Percentiles rank a stretch among this genome's conserved stretches.
Conservation (phyloP, 2,113 vertebrate genomes). For the Coptodon bakossiorum region DNA sequence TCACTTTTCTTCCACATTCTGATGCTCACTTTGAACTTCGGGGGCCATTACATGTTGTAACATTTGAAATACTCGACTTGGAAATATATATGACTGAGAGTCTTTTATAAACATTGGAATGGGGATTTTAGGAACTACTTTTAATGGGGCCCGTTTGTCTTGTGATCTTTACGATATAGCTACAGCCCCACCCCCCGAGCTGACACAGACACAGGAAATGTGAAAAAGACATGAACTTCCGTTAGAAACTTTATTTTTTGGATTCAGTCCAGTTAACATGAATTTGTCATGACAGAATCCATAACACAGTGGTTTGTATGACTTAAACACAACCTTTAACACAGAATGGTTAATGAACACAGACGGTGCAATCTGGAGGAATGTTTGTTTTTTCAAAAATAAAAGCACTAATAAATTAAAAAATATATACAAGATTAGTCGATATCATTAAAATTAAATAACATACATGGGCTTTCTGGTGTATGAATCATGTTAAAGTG, state of each 20-base stretch:
- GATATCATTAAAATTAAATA: neutral
- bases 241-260: neutral
- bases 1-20: too few relatives aligned
- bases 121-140: neutral
- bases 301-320: neutral
- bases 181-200: neutral
- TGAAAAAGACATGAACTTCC: fast-evolving
- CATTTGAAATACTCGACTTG: neutral
- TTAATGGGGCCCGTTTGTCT: fast-evolving
- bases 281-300: neutral
- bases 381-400: neutral
- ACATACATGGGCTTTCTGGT: fast-evolving
- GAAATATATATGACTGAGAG: neutral
- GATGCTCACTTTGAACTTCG: too few relatives aligned
- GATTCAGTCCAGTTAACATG: neutral
- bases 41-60: too few relatives aligned
- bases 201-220: neutral
- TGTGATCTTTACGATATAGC: neutral
- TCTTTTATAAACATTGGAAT: neutral
- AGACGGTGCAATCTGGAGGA: neutral
- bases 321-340: neutral
- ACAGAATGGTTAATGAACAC: neutral
- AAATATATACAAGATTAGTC: neutral
- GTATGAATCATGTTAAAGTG: neutral
- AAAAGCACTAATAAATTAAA: neutral